Evolutionary conservation across 1,140 invertebrate genomes (phyloP).

Genomic region (Latrodectus geometricus): DNA sequence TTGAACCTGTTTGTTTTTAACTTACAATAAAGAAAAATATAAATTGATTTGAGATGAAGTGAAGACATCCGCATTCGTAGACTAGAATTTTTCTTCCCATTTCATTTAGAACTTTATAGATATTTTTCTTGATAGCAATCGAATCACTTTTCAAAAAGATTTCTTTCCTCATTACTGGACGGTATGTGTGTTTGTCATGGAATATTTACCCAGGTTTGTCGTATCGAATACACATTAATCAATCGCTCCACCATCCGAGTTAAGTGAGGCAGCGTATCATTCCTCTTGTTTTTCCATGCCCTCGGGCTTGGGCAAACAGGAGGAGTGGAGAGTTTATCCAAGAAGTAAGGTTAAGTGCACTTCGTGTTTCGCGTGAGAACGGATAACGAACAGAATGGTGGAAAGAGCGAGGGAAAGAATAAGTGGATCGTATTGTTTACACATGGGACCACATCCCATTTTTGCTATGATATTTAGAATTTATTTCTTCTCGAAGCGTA

Average conservation of each 20-base stretch:
- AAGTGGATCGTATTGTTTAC: not conserved
- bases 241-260: not conserved
- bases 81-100: no score
- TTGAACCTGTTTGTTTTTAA: no score
- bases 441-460: no score
- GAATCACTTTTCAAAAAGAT: not conserved
- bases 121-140: not conserved
- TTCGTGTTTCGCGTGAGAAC: constrained; percentile 31
- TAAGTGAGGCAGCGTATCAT: constrained; percentile 36
- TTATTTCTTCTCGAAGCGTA: no score
- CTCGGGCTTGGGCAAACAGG: constrained; percentile 34
- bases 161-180: constrained; percentile 45
- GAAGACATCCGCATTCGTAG: no score
- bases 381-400: constrained; percentile 2
- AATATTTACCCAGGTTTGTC: not conserved
- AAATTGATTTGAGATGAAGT: no score
- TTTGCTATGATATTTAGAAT: no score
- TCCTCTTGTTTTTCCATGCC: constrained; percentile 32
- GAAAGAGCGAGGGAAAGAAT: not conserved
- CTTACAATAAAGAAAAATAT: no score
- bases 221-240: not conserved
- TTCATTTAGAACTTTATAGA: no score
- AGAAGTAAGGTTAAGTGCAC: constrained; percentile 45
- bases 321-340: constrained; percentile 19
- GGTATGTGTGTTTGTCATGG: not conserved